A percentile compares a stretch with the other conserved stretches of the same genome.
Evolutionary conservation across 2,797 vertebrate species (phyloP).

Genomic region (Sebastes nivosus): DNA sequence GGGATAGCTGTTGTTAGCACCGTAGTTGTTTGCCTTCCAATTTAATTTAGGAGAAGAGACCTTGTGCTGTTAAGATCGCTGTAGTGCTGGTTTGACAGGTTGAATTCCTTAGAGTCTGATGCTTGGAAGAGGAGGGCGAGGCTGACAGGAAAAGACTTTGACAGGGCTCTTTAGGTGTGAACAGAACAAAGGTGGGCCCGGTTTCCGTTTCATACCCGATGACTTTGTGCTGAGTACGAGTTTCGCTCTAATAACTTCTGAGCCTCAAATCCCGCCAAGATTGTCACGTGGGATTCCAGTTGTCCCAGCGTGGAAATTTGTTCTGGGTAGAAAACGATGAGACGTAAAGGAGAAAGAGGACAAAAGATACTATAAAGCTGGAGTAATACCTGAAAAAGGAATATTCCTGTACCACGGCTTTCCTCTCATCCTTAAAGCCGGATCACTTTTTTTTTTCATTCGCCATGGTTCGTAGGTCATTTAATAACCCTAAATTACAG

Average conservation of each 20-base stretch:
- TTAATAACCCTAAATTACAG: conserved; percentile 69
- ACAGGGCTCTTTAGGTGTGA: conserved; percentile 31
- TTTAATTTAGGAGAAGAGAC: conserved; percentile 46
- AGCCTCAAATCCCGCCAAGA: conserved; percentile 56
- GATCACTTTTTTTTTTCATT: conserved; percentile 54
- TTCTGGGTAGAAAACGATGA: conserved; percentile 11
- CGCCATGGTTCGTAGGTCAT: conserved; percentile 60
- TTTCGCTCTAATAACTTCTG: conserved; percentile 57
- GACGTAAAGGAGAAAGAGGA: conserved; percentile 24
- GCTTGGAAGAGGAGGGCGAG: conserved; percentile 30
- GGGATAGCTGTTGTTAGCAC: not conserved
- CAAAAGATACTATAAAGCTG: conserved; percentile 25
- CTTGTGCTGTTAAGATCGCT: conserved; percentile 1
- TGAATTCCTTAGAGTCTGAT: conserved; percentile 39
- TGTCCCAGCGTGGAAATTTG: conserved; percentile 24
- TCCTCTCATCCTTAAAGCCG: conserved; percentile 32
- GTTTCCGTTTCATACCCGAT: conserved; percentile 46
- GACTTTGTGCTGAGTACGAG: conserved; percentile 47
- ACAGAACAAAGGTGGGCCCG: conserved; percentile 25
- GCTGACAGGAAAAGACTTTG: conserved; percentile 20
- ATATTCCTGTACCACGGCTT: not conserved
- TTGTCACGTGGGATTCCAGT: conserved; percentile 40
- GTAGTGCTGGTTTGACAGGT: conserved; percentile 30
- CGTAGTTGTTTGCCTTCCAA: conserved; percentile 52
- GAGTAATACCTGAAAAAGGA: conserved; percentile 37